These are phyloP conservation scores for Cylas formicarius DNA, from an alignment of 1,140 invertebrate genomes.

Conservation along the genomic window DNA sequence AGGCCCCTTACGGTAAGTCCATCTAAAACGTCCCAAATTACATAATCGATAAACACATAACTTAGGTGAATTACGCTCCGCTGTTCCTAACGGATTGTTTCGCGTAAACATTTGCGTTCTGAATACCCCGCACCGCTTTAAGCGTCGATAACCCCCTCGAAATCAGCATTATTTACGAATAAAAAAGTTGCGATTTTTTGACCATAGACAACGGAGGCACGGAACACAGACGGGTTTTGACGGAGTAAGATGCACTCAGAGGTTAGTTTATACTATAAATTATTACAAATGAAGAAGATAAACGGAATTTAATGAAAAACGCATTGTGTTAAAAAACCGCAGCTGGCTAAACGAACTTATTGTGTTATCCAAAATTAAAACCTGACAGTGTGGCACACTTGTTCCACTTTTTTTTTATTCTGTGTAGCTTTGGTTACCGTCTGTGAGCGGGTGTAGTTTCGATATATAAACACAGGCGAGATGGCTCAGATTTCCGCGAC, in stretches of 20 bases:
- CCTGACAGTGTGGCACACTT: too few relatives aligned
- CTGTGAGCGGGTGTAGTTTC: not conserved
- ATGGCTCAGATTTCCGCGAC: conserved; percentile 54
- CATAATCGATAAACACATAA: conserved; percentile 1
- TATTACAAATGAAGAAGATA: too few relatives aligned
- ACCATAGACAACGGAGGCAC: too few relatives aligned
- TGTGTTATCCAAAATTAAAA: too few relatives aligned
- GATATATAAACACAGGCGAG: conserved; percentile 19
- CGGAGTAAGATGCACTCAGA: too few relatives aligned
- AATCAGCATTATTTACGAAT: conserved; percentile 26
- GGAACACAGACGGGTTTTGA: too few relatives aligned
- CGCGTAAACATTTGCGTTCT: not conserved
- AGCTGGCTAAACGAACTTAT: too few relatives aligned
- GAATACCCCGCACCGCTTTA: conserved; percentile 13
- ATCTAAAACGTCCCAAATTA: conserved; percentile 34
- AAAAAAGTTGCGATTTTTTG: too few relatives aligned
- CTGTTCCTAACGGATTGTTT: conserved; percentile 17
- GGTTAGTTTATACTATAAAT: too few relatives aligned
- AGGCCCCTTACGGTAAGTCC: conserved; percentile 49
- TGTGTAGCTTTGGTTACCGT: conserved; percentile 1
- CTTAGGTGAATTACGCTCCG: conserved; percentile 8
- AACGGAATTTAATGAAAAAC: too few relatives aligned
- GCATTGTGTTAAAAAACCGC: too few relatives aligned
- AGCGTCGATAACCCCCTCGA: conserved; percentile 18
- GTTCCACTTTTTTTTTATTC: conserved; percentile 6